phyloP scores from a whole-genome alignment of 2,113 vertebrate genomes.

The Tauraco erythrolophus region DNA sequence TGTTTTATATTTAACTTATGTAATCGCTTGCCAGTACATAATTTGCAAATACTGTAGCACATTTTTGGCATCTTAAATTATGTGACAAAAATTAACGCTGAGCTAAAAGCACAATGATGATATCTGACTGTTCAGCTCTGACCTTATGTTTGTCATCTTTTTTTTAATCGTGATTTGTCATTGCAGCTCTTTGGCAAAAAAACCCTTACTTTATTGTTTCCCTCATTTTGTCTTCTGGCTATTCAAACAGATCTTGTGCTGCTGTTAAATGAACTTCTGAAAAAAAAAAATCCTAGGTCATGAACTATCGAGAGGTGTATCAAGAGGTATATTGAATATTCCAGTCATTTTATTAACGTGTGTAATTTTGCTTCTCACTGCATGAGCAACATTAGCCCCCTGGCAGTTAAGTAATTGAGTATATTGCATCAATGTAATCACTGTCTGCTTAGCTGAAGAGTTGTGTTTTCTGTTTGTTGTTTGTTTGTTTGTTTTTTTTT shows the following conservation, averaged over 20 bases:
- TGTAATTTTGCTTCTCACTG: not conserved
- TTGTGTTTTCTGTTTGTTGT: not conserved
- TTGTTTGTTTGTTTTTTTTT: not conserved
- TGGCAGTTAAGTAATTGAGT: slow-evolving; percentile 29
- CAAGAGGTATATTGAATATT: not conserved
- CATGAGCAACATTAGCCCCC: not conserved
- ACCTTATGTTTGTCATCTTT: not conserved
- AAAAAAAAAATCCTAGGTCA: not conserved
- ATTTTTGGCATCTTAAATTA: not conserved
- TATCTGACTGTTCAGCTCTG: not conserved
- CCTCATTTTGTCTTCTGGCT: not conserved
- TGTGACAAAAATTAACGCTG: not conserved
- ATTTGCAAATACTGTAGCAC: not conserved
- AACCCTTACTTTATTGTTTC: not conserved
- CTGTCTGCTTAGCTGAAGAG: not conserved
- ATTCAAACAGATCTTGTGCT: not conserved
- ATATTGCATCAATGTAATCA: slow-evolving; percentile 1
- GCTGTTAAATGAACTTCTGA: not conserved
- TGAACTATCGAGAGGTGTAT: not conserved
- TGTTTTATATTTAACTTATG: not conserved
- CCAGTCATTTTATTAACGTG: not conserved
- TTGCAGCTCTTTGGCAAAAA: not conserved
- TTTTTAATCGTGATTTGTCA: not conserved
- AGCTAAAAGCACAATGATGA: not conserved
- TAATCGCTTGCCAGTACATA: not conserved